Percentiles rank a stretch among this genome's conserved stretches.
phyloP scores from a whole-genome alignment of 2,797 vertebrate species.

The Enteromius viviparus region DNA sequence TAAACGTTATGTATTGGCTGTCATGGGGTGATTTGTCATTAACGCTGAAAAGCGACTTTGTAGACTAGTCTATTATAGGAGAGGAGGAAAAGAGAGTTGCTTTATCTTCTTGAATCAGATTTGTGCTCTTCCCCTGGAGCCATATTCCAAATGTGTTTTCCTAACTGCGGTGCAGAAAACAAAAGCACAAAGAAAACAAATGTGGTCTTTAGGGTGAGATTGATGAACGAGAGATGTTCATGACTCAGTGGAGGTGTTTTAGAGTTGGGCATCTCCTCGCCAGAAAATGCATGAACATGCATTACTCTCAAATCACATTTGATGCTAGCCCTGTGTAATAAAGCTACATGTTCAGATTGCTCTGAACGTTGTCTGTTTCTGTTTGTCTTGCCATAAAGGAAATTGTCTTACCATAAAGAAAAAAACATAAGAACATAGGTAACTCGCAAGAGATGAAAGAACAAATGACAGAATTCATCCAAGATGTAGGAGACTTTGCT shows the following conservation, averaged over 20 bases:
- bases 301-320: slow-evolving; percentile 46
- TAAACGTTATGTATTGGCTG: slow-evolving; percentile 7
- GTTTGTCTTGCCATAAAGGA: slow-evolving; percentile 22
- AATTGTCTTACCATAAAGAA: not conserved
- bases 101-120: slow-evolving; percentile 45
- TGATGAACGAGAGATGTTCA: slow-evolving; percentile 16
- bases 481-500: no score
- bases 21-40: slow-evolving; percentile 23
- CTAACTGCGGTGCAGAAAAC: slow-evolving; percentile 1
- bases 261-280: not conserved
- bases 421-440: not conserved
- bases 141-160: slow-evolving; percentile 41
- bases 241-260: slow-evolving; percentile 20
- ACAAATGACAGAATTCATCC: no score
- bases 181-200: slow-evolving; percentile 38
- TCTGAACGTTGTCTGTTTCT: slow-evolving; percentile 37
- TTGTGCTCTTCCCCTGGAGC: slow-evolving; percentile 23
- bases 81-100: slow-evolving; percentile 26
- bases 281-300: not conserved
- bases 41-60: slow-evolving; percentile 9
- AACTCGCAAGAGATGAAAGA: not conserved
- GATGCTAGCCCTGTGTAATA: slow-evolving; percentile 46
- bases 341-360: slow-evolving; percentile 28
- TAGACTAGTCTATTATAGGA: slow-evolving; percentile 28
- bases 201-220: slow-evolving; percentile 33